phyloP scores from a whole-genome alignment of 2,113 vertebrate species.

The Seriola quinqueradiata region DNA sequence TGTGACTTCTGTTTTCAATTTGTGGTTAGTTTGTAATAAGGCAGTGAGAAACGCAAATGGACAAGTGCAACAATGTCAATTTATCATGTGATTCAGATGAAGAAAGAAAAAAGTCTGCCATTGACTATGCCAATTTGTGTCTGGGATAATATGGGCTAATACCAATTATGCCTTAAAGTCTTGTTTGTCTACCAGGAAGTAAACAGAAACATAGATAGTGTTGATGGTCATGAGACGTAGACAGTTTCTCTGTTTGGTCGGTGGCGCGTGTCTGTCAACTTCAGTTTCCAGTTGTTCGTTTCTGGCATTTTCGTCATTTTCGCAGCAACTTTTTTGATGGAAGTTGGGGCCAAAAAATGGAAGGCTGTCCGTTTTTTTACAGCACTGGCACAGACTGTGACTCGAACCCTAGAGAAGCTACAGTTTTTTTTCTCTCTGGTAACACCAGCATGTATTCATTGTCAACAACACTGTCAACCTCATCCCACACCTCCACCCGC shows the following conservation, averaged over 20 bases:
- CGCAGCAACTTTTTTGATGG: neutral
- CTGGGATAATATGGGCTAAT: neutral
- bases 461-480: too few species aligned
- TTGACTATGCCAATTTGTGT: neutral
- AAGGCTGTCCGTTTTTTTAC: too few species aligned
- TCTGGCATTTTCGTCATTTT: neutral
- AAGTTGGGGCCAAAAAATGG: neutral
- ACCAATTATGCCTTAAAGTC: neutral
- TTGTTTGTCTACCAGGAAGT: neutral
- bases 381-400: too few species aligned
- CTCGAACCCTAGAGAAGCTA: too few species aligned
- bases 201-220: neutral
- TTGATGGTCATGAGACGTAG: neutral
- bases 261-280: neutral
- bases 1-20: constrained; percentile 40
- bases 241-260: neutral
- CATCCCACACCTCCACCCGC: too few species aligned
- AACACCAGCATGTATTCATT: too few species aligned
- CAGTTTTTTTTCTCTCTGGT: too few species aligned
- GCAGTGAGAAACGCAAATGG: neutral
- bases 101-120: constrained; percentile 1
- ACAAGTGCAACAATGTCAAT: neutral
- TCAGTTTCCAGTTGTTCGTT: neutral
- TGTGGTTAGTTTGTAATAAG: constrained; percentile 17
- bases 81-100: constrained; percentile 1